Conservation (phyloP, 1,140 invertebrate genomes). For the Homalodisca vitripennis region DNA sequence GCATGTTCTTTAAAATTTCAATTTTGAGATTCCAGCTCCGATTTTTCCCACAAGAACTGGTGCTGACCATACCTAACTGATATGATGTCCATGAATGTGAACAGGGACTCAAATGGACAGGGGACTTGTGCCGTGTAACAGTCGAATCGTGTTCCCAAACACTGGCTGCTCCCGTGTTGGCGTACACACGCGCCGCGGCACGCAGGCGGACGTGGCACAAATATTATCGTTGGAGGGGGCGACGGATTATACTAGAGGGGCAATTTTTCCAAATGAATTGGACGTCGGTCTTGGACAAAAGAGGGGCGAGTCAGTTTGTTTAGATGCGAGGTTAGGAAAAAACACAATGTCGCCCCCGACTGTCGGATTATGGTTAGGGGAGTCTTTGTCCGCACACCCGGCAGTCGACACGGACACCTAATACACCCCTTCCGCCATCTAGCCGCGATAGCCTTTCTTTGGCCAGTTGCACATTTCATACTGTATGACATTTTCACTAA, state of each 20-base stretch:
- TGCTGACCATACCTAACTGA: too few species aligned
- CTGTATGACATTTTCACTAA: not conserved
- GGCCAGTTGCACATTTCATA: not conserved
- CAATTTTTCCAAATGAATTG: constrained; percentile 32
- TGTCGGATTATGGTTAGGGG: constrained; percentile 27
- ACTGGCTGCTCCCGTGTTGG: constrained; percentile 1
- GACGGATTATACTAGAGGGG: constrained; percentile 17
- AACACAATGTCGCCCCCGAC: constrained; percentile 24
- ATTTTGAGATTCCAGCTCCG: too few species aligned
- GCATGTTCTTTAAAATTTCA: too few species aligned
- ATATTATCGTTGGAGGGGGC: constrained; percentile 20
- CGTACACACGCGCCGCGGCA: not conserved
- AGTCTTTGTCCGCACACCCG: not conserved
- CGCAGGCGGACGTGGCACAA: not conserved
- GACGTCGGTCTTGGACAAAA: constrained; percentile 21
- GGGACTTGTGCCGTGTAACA: not conserved
- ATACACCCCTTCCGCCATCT: not conserved
- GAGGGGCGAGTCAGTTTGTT: constrained; percentile 27
- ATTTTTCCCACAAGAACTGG: too few species aligned
- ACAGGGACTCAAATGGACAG: too few species aligned
- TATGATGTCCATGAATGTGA: too few species aligned
- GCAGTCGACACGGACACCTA: not conserved
- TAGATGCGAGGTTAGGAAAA: constrained; percentile 25
- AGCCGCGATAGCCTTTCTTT: not conserved
- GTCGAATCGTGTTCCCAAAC: not conserved